phyloP scores from a whole-genome alignment of 2,797 vertebrate species.

The Apogon hyalosoma region DNA sequence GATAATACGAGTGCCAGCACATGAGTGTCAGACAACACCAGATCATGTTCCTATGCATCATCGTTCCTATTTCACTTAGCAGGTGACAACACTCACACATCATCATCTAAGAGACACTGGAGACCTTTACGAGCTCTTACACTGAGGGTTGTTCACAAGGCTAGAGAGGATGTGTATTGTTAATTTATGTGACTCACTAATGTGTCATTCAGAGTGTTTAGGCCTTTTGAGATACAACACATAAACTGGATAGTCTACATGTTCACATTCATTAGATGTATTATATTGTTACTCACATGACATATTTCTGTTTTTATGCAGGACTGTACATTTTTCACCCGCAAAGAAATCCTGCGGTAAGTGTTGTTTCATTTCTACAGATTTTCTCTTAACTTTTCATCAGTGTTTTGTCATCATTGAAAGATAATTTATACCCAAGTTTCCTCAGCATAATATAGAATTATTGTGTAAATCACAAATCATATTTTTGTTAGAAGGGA shows the following conservation, averaged over 20 bases:
- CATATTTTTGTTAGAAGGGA: background rate
- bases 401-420: too few relatives aligned
- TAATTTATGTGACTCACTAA: constrained; percentile 31
- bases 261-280: too few relatives aligned
- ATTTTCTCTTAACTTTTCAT: too few relatives aligned
- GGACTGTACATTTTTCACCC: constrained; percentile 98
- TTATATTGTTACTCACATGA: constrained; percentile 13
- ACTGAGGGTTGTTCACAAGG: constrained; percentile 15
- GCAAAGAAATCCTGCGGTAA: constrained; percentile 99
- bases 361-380: background rate
- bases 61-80: constrained; percentile 38
- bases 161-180: constrained; percentile 14
- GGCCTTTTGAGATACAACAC: background rate
- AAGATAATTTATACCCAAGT: too few relatives aligned
- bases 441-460: too few relatives aligned
- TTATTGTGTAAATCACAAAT: background rate
- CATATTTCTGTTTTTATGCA: constrained; percentile 74
- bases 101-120: constrained; percentile 62
- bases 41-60: constrained; percentile 66
- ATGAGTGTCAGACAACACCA: constrained; percentile 57
- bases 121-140: constrained; percentile 29
- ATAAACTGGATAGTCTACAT: background rate
- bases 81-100: constrained; percentile 54
- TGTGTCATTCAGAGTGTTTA: constrained; percentile 22
- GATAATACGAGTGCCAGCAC: constrained; percentile 46